A percentile compares a stretch with the other conserved stretches of the same genome.
These are phyloP conservation scores for Ernsta delagoae DNA, from an alignment of 2,888 invertebrate species.

Conservation along the genomic window DNA sequence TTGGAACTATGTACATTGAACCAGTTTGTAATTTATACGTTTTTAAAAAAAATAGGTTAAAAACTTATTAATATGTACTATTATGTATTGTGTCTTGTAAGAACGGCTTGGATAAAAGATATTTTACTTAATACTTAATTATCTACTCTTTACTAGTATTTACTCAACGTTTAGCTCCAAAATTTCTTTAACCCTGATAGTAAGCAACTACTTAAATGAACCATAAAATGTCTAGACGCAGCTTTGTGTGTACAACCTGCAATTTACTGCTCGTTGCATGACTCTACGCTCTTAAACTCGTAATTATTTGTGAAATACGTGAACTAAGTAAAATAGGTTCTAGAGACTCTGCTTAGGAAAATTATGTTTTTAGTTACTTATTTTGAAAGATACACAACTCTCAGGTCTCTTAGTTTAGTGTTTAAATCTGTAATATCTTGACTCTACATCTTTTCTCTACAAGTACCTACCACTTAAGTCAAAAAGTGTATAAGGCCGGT, in stretches of 20 bases:
- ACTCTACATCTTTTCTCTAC: background rate
- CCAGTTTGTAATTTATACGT: no score
- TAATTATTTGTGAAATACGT: constrained; percentile 27
- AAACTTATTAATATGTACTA: no score
- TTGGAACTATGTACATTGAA: no score
- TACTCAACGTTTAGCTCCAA: background rate
- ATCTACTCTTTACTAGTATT: background rate
- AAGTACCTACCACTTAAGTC: background rate
- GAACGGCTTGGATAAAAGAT: no score
- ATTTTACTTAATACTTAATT: no score
- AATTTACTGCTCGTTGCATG: constrained; percentile 26
- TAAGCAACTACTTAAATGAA: constrained; percentile 7
- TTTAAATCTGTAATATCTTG: background rate
- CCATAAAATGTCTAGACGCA: constrained; percentile 35
- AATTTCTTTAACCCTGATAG: background rate
- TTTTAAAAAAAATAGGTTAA: no score
- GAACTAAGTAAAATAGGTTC: constrained; percentile 15
- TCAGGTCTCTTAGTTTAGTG: background rate
- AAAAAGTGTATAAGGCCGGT: background rate
- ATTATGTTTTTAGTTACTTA: background rate
- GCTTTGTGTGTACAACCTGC: constrained; percentile 28
- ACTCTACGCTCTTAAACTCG: constrained; percentile 31
- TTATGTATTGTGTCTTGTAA: no score
- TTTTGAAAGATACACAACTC: no score
- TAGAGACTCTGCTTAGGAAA: background rate